Conservation (phyloP, 2,113 vertebrate genomes). For the Mus musculus region DNA sequence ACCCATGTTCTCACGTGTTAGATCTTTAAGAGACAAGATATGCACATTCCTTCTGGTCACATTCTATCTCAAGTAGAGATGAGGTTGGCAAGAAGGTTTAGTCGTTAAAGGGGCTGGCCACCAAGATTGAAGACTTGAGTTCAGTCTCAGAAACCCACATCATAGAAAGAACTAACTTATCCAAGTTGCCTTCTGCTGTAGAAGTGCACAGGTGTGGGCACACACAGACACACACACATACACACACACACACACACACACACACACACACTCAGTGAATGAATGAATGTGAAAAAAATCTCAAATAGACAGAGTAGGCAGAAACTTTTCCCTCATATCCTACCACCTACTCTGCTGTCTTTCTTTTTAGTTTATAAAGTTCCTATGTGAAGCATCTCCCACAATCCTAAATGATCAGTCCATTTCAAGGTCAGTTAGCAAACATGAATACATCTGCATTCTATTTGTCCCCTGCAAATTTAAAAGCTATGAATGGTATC, state of each 20-base stretch:
- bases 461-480: neutral
- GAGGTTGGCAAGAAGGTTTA: neutral
- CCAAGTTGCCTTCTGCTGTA: neutral
- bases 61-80: neutral
- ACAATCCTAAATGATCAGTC: neutral
- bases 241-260: neutral
- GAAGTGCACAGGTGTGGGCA: no score
- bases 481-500: neutral
- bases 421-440: slow-evolving; percentile 9
- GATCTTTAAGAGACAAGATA: neutral
- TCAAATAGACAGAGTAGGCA: neutral
- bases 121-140: no score
- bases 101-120: neutral
- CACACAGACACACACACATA: neutral
- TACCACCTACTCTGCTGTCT: neutral
- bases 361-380: neutral
- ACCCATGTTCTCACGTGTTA: neutral
- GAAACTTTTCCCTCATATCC: neutral
- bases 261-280: neutral
- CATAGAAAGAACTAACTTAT: neutral
- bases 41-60: neutral
- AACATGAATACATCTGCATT: neutral
- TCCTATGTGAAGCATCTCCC: neutral
- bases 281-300: no score
- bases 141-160: neutral